Percentiles rank a stretch among this genome's conserved stretches.
Conservation (phyloP, 2,888 invertebrate genomes). For the Pandemis cinnamomeana region DNA sequence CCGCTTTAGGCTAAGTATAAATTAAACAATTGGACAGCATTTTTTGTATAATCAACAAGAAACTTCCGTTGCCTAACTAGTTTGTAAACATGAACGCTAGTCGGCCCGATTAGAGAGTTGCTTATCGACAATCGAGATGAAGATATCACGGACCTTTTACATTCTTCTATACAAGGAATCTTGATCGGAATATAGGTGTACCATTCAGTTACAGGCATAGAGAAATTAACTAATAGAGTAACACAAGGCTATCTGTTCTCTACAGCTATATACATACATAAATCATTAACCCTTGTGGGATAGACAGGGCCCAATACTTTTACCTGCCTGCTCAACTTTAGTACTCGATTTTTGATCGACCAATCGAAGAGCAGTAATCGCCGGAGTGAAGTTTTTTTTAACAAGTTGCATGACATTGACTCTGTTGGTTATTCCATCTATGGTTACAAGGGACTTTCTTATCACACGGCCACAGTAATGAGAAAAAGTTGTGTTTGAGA, state of each 20-base stretch:
- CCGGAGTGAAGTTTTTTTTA: too few relatives aligned
- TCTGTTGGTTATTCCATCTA: too few relatives aligned
- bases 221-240: too few relatives aligned
- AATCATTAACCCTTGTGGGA: too few relatives aligned
- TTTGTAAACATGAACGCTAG: constrained; percentile 74
- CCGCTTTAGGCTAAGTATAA: constrained; percentile 26
- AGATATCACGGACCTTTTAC: constrained; percentile 68
- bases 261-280: too few relatives aligned
- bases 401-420: too few relatives aligned
- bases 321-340: too few relatives aligned
- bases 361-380: too few relatives aligned
- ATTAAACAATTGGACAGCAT: constrained; percentile 60
- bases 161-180: constrained; percentile 50
- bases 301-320: too few relatives aligned
- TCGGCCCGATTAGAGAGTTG: constrained; percentile 76
- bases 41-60: constrained; percentile 61
- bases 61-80: constrained; percentile 71
- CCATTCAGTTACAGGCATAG: constrained; percentile 17
- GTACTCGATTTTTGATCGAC: too few relatives aligned
- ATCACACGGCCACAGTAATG: constrained; percentile 14
- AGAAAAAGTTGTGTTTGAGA: constrained; percentile 13
- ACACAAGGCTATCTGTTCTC: too few relatives aligned
- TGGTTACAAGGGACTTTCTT: constrained; percentile 19
- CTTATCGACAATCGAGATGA: constrained; percentile 73
- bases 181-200: constrained; percentile 29